Evolutionary conservation across 2,888 invertebrate genomes (phyloP).

Genomic region (Gari tellinella): DNA sequence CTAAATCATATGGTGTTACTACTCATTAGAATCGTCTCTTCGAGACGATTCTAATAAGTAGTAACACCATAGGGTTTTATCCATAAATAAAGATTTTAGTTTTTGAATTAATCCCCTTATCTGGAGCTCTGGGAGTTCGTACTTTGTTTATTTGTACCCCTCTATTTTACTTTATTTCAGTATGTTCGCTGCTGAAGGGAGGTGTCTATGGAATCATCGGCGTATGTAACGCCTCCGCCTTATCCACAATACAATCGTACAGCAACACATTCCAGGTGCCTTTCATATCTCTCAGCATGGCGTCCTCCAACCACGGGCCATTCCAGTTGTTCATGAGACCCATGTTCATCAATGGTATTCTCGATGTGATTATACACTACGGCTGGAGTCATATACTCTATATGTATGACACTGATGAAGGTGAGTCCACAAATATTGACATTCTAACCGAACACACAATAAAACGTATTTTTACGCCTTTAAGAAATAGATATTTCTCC

Average conservation of each 20-base stretch:
- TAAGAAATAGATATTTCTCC: too few relatives aligned
- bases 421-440: constrained; percentile 48
- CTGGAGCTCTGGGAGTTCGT: too few relatives aligned
- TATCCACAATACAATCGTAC: constrained; percentile 77
- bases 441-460: too few relatives aligned
- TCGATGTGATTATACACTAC: constrained; percentile 66
- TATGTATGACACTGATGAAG: constrained; percentile 76
- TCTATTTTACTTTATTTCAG: too few relatives aligned
- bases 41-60: too few relatives aligned
- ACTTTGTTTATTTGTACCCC: too few relatives aligned
- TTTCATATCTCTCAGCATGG: constrained; percentile 68
- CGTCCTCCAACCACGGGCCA: constrained; percentile 59
- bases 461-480: too few relatives aligned
- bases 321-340: constrained; percentile 73
- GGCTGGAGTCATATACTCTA: constrained; percentile 68
- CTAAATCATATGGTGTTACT: too few relatives aligned
- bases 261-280: constrained; percentile 75
- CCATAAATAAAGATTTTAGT: too few relatives aligned
- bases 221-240: constrained; percentile 71
- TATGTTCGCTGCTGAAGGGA: constrained; percentile 69
- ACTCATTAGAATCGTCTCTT: too few relatives aligned
- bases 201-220: constrained; percentile 73
- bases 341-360: constrained; percentile 66
- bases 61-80: too few relatives aligned
- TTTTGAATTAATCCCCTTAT: too few relatives aligned